Conservation (phyloP, 2,888 invertebrate species). For the Cantharis rufa region DNA sequence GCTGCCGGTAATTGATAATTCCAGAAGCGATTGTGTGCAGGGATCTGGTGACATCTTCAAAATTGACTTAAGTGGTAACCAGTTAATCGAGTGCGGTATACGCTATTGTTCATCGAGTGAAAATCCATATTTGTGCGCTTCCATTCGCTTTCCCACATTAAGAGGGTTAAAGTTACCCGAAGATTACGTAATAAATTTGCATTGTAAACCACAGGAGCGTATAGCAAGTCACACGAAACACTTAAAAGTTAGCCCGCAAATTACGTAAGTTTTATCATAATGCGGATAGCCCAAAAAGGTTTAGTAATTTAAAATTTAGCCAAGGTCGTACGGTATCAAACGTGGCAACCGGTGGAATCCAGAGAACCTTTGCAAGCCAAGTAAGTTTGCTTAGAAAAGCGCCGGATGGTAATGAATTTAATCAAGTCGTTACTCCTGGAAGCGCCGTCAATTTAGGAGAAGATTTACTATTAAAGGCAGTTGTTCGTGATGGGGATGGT, state of each 20-base stretch:
- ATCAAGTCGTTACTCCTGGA: constrained; percentile 57
- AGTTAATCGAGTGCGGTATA: constrained; percentile 61
- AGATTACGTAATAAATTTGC: constrained; percentile 59
- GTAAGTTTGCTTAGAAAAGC: constrained; percentile 58
- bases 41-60: constrained; percentile 44
- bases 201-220: constrained; percentile 61
- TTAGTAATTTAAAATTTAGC: constrained; percentile 28
- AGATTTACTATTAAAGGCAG: constrained; percentile 60
- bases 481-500: constrained; percentile 63
- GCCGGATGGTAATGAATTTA: constrained; percentile 56
- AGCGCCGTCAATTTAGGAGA: constrained; percentile 63
- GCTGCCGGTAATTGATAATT: constrained; percentile 52
- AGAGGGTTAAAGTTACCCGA: constrained; percentile 59
- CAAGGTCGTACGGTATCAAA: constrained; percentile 49
- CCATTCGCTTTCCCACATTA: constrained; percentile 60
- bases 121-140: constrained; percentile 58
- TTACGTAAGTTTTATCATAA: constrained; percentile 38
- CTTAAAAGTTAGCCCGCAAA: constrained; percentile 47
- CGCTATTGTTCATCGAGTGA: constrained; percentile 51
- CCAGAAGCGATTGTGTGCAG: constrained; percentile 40
- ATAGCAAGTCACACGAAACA: constrained; percentile 58
- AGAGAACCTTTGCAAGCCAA: constrained; percentile 60
- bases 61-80: constrained; percentile 56
- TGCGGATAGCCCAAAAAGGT: constrained; percentile 7
- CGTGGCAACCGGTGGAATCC: constrained; percentile 61